Conservation (phyloP, 2,797 vertebrate species). For the Falco peregrinus region DNA sequence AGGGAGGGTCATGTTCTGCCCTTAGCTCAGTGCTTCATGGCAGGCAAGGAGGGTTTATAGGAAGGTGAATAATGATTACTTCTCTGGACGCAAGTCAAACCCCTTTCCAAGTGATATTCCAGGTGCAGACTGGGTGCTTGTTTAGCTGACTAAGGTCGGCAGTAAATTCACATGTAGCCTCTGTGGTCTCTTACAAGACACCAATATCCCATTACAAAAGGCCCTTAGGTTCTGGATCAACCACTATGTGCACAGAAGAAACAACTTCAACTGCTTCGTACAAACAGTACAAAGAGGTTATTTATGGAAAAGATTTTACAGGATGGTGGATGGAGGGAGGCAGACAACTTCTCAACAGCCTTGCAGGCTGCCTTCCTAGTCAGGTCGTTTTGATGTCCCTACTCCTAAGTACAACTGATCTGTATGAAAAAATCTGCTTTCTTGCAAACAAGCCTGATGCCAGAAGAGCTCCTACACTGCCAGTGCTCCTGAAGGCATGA, state of each 20-base stretch:
- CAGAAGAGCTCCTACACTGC: background rate
- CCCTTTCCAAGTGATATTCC: background rate
- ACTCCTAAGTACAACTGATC: background rate
- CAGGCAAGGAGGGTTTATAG: background rate
- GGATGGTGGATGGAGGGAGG: background rate
- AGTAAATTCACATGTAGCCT: background rate
- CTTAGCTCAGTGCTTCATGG: background rate
- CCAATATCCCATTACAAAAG: rapidly evolving
- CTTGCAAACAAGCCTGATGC: background rate
- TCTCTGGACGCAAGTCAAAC: background rate
- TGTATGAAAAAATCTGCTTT: background rate
- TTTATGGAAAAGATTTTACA: background rate
- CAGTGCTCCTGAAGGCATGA: background rate
- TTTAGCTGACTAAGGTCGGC: background rate
- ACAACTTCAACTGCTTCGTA: background rate
- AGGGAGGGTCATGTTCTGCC: background rate
- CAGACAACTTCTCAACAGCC: background rate
- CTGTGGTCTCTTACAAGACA: background rate
- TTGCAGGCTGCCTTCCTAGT: background rate
- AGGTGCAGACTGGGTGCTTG: background rate
- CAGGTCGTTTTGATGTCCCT: background rate
- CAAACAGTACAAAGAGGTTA: background rate
- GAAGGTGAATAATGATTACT: background rate
- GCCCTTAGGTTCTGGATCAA: background rate
- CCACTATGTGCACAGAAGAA: background rate